Evolutionary conservation across 2,888 invertebrate species (phyloP).

Genomic region (Clunio marinus): DNA sequence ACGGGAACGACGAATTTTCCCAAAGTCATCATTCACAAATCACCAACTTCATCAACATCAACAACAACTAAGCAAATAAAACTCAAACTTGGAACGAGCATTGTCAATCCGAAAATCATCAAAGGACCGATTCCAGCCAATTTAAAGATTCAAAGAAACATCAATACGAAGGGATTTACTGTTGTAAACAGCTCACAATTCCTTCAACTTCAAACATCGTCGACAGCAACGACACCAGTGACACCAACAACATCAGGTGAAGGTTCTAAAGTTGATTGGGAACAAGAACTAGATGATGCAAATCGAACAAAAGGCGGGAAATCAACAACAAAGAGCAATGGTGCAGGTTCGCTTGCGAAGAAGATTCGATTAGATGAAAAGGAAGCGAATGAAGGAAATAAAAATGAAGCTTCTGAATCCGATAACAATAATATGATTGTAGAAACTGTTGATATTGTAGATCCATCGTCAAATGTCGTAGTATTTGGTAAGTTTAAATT

Average conservation of each 20-base stretch:
- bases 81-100: conserved; percentile 21
- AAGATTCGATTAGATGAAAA: conserved; percentile 39
- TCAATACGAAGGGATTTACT: conserved; percentile 31
- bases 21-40: conserved; percentile 25
- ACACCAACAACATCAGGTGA: neutral
- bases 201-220: conserved; percentile 27
- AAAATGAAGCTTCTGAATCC: conserved; percentile 22
- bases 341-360: conserved; percentile 1
- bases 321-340: conserved; percentile 13
- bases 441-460: conserved; percentile 39
- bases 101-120: conserved; percentile 22
- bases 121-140: conserved; percentile 30
- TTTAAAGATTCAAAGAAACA: conserved; percentile 23
- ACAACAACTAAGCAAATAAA: conserved; percentile 40
- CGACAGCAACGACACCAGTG: neutral
- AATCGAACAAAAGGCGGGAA: conserved; percentile 24
- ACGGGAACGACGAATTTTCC: conserved; percentile 21
- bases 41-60: conserved; percentile 39
- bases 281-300: conserved; percentile 59
- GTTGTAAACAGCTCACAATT: conserved; percentile 27
- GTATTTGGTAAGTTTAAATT: neutral
- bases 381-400: conserved; percentile 35
- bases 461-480: conserved; percentile 40
- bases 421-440: conserved; percentile 19
- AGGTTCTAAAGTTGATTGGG: conserved; percentile 53